Percentiles rank a stretch among this genome's conserved stretches.
Evolutionary conservation across 2,888 invertebrate species (phyloP).

Genomic region (Acrocyrtus sp.): DNA sequence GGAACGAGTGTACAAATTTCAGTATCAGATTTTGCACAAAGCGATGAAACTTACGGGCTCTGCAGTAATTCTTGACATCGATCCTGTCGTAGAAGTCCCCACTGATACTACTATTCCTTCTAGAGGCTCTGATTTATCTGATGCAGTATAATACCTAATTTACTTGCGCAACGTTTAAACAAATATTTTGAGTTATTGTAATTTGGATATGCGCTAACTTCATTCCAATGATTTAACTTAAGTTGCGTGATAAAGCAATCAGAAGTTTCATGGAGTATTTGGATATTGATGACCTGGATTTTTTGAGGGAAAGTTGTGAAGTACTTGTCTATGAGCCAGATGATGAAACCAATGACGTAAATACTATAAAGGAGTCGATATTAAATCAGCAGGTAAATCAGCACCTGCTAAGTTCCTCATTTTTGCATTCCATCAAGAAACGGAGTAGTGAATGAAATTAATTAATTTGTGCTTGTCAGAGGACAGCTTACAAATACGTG

Average conservation of each 20-base stretch:
- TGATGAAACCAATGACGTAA: constrained; percentile 1
- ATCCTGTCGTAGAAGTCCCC: background rate
- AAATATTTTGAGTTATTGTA: no score
- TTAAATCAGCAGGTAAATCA: constrained; percentile 24
- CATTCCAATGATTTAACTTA: background rate
- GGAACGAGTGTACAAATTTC: constrained; percentile 22
- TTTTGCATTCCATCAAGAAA: no score
- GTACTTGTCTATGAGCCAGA: constrained; percentile 22
- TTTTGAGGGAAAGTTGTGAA: constrained; percentile 8
- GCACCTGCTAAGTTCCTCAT: background rate
- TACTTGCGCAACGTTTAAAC: no score
- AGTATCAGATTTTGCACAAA: constrained; percentile 38
- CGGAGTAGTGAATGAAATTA: background rate
- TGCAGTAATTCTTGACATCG: background rate
- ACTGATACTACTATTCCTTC: no score
- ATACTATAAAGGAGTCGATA: background rate
- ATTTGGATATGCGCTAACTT: no score
- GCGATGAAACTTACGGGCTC: constrained; percentile 9
- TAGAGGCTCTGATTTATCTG: no score
- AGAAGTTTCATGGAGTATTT: constrained; percentile 26
- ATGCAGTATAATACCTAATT: background rate
- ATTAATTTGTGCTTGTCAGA: constrained; percentile 1
- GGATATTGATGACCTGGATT: constrained; percentile 25
- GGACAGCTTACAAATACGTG: constrained; percentile 23
- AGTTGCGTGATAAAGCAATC: constrained; percentile 20